Conservation (phyloP, 2,113 vertebrate genomes). For the Apodemus sylvaticus region DNA sequence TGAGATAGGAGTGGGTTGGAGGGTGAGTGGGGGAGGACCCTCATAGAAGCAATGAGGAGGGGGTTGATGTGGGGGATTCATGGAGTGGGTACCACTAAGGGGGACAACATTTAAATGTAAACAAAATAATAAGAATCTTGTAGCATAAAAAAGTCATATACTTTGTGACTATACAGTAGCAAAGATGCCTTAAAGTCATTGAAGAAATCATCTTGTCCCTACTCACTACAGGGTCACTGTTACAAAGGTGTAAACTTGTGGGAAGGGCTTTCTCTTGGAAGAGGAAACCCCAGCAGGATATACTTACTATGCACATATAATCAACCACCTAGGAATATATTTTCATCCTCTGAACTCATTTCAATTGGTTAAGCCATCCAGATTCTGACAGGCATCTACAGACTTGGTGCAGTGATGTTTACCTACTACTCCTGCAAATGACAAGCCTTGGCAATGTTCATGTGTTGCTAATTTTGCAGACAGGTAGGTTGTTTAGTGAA, state of each 20-base stretch:
- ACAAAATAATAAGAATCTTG: neutral
- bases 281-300: neutral
- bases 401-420: neutral
- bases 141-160: neutral
- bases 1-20: no score
- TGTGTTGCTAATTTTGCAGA: neutral
- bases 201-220: neutral
- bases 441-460: neutral
- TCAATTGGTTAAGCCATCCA: neutral
- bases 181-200: neutral
- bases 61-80: no score
- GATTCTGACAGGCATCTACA: neutral
- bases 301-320: neutral
- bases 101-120: no score
- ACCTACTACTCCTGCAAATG: neutral
- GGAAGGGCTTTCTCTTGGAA: neutral
- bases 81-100: no score
- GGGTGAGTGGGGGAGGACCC: no score
- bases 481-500: neutral
- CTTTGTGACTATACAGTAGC: neutral
- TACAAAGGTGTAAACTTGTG: neutral
- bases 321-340: neutral
- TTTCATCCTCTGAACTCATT: neutral
- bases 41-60: no score
- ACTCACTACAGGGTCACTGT: neutral